phyloP scores from a whole-genome alignment of 2,888 invertebrate species.

The Nephrotoma appendiculata region DNA sequence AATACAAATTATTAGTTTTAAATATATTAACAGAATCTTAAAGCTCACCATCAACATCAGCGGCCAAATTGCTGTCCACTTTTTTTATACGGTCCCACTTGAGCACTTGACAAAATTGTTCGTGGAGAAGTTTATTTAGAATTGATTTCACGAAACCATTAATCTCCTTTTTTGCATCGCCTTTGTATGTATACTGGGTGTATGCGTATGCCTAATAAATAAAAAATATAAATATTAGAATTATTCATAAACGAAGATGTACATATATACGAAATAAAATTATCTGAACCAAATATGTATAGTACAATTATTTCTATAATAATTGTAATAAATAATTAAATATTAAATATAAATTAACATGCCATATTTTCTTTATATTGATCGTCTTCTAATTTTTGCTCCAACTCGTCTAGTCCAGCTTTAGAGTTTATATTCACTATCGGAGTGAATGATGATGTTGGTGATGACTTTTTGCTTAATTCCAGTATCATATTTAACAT shows the following conservation, averaged over 20 bases:
- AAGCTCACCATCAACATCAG: neutral
- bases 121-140: neutral
- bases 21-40: neutral
- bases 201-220: neutral
- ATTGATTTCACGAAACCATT: neutral
- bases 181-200: neutral
- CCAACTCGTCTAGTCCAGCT: no score
- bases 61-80: neutral
- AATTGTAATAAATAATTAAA: no score
- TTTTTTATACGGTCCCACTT: neutral
- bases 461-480: no score
- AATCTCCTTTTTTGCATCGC: neutral
- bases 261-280: no score
- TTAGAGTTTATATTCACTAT: no score
- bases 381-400: no score
- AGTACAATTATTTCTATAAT: no score
- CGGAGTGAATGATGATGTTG: no score
- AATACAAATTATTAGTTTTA: neutral
- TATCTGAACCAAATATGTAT: no score
- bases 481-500: no score
- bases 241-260: neutral
- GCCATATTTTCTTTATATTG: no score
- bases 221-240: neutral
- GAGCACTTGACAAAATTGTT: neutral
- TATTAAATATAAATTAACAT: no score